phyloP scores from a whole-genome alignment of 2,113 vertebrate species.

The Eidolon helvum region DNA sequence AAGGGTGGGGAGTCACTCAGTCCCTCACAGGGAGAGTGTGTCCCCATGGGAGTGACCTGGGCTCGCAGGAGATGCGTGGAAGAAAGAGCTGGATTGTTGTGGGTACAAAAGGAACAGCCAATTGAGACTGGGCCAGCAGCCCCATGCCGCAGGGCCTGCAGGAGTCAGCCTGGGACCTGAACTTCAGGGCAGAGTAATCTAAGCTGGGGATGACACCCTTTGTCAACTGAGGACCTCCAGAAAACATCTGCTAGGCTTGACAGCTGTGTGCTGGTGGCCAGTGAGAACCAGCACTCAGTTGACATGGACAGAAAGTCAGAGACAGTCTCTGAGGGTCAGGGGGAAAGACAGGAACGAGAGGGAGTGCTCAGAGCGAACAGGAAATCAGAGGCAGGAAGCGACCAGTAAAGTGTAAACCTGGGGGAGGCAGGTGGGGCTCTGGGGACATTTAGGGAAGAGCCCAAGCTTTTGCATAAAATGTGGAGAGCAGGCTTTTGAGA shows the following conservation, averaged over 20 bases:
- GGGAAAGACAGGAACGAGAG: neutral
- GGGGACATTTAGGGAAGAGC: neutral
- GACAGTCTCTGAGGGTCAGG: fast-evolving
- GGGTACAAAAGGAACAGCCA: neutral
- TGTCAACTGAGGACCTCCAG: neutral
- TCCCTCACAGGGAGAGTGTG: fast-evolving
- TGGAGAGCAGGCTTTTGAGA: neutral
- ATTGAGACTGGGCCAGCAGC: neutral
- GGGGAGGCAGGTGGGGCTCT: neutral
- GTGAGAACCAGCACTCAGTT: neutral
- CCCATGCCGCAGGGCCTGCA: neutral
- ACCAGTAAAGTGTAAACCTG: neutral
- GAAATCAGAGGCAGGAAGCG: neutral
- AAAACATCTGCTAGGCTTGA: conserved; percentile 1
- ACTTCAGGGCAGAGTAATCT: neutral
- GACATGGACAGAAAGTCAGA: neutral
- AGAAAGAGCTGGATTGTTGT: neutral
- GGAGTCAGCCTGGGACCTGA: neutral
- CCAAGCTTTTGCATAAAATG: neutral
- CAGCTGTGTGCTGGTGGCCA: neutral
- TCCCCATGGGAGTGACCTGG: neutral
- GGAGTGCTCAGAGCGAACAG: neutral
- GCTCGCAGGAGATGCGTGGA: fast-evolving
- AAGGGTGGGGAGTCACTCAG: neutral
- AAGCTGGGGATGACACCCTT: neutral